Conservation (phyloP, 2,797 vertebrate genomes). For the Pseudochaenichthys georgianus region DNA sequence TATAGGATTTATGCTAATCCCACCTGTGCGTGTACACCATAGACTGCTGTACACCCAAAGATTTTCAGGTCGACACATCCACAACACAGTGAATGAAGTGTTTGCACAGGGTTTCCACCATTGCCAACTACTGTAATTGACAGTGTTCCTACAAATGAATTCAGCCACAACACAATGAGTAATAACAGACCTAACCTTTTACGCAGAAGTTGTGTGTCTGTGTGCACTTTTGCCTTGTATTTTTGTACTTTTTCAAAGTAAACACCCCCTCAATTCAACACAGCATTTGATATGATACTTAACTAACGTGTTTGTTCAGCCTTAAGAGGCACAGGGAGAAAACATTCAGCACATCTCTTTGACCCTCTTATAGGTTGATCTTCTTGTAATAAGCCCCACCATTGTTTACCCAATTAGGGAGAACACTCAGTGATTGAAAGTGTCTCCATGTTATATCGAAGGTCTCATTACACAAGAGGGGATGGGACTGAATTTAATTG, state of each 20-base stretch:
- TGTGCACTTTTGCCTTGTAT: not conserved
- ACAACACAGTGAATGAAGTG: not conserved
- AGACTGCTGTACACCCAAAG: not conserved
- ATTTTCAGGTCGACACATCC: not conserved
- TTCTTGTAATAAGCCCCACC: constrained; percentile 34
- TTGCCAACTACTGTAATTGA: constrained; percentile 4
- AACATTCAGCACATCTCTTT: not conserved
- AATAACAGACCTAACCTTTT: not conserved
- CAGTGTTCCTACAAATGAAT: not conserved
- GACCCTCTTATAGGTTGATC: constrained; percentile 42
- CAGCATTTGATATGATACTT: not conserved
- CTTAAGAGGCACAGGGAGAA: not conserved
- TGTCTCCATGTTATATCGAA: constrained; percentile 45
- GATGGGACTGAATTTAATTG: constrained; percentile 42
- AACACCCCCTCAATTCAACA: not conserved
- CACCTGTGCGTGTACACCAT: not conserved
- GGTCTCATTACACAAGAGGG: constrained; percentile 31
- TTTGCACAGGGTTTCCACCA: not conserved
- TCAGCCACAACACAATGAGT: not conserved
- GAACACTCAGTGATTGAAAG: constrained; percentile 50
- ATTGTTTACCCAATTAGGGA: constrained; percentile 58
- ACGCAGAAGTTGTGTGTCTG: not conserved
- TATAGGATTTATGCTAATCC: constrained; percentile 3
- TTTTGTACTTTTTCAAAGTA: not conserved
- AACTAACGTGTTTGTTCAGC: not conserved